Percentiles rank a stretch among this genome's conserved stretches.
phyloP scores from a whole-genome alignment of 1,140 invertebrate genomes.

The Chironomus striatipennis region DNA sequence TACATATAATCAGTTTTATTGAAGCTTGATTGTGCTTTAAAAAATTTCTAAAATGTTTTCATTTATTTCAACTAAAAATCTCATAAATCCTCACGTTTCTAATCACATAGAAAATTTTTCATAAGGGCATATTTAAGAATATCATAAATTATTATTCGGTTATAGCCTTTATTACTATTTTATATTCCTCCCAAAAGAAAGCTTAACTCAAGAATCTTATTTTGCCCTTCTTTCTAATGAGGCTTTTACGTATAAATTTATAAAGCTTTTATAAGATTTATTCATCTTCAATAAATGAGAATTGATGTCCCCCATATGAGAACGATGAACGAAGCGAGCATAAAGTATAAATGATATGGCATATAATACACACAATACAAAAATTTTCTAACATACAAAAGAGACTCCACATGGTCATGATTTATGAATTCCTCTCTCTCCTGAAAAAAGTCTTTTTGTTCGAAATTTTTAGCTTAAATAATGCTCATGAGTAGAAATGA shows the following conservation, averaged over 20 bases:
- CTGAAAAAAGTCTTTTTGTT: too few species aligned
- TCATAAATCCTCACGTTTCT: too few species aligned
- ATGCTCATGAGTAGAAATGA: neutral
- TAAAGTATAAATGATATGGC: neutral
- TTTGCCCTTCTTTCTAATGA: neutral
- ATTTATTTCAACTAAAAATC: too few species aligned
- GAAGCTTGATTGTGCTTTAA: too few species aligned
- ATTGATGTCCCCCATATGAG: neutral
- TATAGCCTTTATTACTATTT: neutral
- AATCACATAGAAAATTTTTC: too few species aligned
- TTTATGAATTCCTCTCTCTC: neutral
- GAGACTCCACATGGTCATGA: neutral
- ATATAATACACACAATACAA: neutral
- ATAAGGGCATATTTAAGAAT: neutral
- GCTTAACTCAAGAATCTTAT: neutral
- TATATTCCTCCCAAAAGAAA: neutral
- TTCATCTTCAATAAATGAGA: conserved; percentile 3
- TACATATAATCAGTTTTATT: too few species aligned
- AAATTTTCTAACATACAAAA: too few species aligned
- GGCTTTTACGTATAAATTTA: neutral
- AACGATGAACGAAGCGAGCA: neutral
- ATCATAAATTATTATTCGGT: neutral
- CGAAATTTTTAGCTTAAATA: too few species aligned
- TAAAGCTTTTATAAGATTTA: conserved; percentile 1
- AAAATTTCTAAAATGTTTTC: too few species aligned